These are phyloP conservation scores for Poecilia wingei DNA, from an alignment of 2,797 vertebrate species.

Conservation along the genomic window DNA sequence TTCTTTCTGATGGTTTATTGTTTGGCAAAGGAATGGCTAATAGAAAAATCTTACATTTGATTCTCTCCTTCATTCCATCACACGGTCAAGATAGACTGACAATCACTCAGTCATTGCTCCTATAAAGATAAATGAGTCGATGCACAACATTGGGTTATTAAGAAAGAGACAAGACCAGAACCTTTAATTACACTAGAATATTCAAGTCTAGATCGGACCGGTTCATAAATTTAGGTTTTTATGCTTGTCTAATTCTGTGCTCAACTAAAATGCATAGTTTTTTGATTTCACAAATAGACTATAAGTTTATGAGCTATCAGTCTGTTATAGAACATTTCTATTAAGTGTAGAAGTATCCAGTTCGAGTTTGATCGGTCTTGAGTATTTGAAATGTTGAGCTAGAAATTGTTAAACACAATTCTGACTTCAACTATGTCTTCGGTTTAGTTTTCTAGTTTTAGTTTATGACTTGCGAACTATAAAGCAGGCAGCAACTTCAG, in stretches of 20 bases:
- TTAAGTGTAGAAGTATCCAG: too few species aligned
- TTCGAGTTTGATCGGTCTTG: too few species aligned
- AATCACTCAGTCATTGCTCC: background rate
- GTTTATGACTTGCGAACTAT: background rate
- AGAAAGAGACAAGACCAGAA: background rate
- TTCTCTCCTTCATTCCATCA: background rate
- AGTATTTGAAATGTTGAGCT: background rate
- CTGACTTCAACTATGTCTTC: too few species aligned
- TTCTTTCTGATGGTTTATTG: background rate
- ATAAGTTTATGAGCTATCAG: background rate
- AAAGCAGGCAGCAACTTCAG: background rate
- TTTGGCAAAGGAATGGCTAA: background rate
- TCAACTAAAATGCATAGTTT: background rate
- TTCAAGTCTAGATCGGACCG: background rate
- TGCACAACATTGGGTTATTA: background rate
- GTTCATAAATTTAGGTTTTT: background rate
- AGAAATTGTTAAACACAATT: background rate
- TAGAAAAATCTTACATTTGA: background rate
- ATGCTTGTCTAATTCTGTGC: background rate
- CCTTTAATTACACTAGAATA: background rate
- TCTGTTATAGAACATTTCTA: too few species aligned
- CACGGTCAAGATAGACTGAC: background rate
- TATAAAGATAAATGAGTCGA: too few species aligned
- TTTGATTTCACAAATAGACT: background rate
- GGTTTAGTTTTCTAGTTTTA: background rate